A percentile compares a stretch with the other conserved stretches of the same genome.
These are phyloP conservation scores for Ceratoteleas bidentatus DNA, from an alignment of 1,140 invertebrate species.

Conservation along the genomic window DNA sequence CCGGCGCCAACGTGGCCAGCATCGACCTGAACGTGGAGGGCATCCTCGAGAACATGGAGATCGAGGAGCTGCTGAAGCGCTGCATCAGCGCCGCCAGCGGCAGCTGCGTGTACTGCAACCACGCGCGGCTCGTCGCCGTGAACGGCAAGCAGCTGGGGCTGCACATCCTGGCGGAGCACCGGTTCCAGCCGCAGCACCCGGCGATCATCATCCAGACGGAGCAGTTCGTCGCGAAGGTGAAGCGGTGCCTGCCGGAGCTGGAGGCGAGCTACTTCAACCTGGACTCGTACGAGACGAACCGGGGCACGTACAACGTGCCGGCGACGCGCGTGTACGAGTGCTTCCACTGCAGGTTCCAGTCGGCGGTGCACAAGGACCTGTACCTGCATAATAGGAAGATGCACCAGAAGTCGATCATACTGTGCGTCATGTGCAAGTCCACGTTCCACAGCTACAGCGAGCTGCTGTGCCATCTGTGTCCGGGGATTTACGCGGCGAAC, in stretches of 20 bases:
- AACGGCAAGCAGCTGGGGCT: conserved; percentile 89
- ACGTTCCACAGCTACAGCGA: conserved; percentile 93
- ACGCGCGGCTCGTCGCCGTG: conserved; percentile 90
- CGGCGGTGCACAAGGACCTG: conserved; percentile 89
- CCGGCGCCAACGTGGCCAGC: conserved; percentile 84
- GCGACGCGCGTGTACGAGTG: conserved; percentile 87
- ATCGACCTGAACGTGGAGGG: conserved; percentile 88
- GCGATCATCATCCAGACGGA: conserved; percentile 80
- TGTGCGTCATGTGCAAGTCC: conserved; percentile 92
- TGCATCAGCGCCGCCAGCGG: conserved; percentile 86
- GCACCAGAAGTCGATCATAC: conserved; percentile 89
- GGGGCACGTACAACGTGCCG: conserved; percentile 80
- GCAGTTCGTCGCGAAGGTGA: conserved; percentile 86
- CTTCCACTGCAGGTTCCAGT: conserved; percentile 90
- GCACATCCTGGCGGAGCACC: conserved; percentile 89
- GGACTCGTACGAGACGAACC: conserved; percentile 84
- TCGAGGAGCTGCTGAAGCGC: conserved; percentile 86
- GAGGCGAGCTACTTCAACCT: conserved; percentile 86
- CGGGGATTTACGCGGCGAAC: conserved; percentile 86
- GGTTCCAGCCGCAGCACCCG: conserved; percentile 85
- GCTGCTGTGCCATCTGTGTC: conserved; percentile 91
- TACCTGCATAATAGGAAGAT: conserved; percentile 91
- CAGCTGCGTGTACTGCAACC: conserved; percentile 91
- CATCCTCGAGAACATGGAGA: conserved; percentile 86
- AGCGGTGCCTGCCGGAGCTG: conserved; percentile 84